phyloP scores from a whole-genome alignment of 2,113 vertebrate species.

The Spea multiplicata region DNA sequence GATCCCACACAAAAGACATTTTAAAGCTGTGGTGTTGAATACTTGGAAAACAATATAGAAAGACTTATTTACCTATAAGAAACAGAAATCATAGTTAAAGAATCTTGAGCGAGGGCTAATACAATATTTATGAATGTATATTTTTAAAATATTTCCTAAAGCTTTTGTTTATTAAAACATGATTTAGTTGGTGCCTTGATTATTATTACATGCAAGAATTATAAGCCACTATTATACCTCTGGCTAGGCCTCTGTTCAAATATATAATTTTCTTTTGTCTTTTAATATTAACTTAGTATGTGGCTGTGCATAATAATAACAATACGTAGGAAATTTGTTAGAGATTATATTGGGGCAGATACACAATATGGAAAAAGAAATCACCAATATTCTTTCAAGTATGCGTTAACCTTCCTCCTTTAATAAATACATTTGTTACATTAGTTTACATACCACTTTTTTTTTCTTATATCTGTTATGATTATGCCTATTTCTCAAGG shows the following conservation, averaged over 20 bases:
- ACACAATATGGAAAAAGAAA: neutral
- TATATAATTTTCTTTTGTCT: constrained; percentile 24
- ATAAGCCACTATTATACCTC: neutral
- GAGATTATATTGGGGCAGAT: neutral
- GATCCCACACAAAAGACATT: neutral
- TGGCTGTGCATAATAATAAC: constrained; percentile 24
- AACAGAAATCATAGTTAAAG: constrained; percentile 2
- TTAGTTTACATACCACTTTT: no score
- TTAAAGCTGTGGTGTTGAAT: neutral
- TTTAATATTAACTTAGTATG: constrained; percentile 25
- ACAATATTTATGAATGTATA: neutral
- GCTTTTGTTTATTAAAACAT: constrained; percentile 6
- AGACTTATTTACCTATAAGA: neutral
- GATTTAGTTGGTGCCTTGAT: constrained; percentile 21
- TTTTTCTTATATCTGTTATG: no score
- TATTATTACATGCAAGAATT: constrained; percentile 8
- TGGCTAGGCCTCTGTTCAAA: constrained; percentile 17
- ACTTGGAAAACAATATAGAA: neutral
- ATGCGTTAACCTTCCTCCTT: neutral
- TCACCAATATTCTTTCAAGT: neutral
- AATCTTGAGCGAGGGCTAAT: neutral
- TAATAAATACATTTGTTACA: neutral
- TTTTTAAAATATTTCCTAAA: constrained; percentile 1
- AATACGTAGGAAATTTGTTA: constrained; percentile 21
- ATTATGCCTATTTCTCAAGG: no score